A percentile compares a stretch with the other conserved stretches of the same genome.
Evolutionary conservation across 1,140 invertebrate genomes (phyloP).

Genomic region (Mizuhopecten yessoensis): DNA sequence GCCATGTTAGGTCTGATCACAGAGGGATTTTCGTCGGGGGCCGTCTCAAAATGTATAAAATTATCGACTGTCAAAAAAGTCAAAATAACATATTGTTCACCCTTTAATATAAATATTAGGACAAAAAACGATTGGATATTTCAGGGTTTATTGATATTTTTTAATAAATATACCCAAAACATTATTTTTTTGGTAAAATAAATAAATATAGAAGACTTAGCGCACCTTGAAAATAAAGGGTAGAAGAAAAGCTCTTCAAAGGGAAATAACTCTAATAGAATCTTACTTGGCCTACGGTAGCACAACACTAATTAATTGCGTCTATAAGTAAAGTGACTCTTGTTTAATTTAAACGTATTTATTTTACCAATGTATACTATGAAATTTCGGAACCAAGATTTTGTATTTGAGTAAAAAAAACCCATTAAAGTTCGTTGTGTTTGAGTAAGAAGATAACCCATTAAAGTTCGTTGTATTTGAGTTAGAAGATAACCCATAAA

Average conservation of each 20-base stretch:
- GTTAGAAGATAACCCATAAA: no score
- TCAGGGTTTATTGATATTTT: not conserved
- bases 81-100: not conserved
- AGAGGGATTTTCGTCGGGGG: slow-evolving; percentile 43
- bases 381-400: no score
- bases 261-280: not conserved
- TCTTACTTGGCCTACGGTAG: not conserved
- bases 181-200: no score
- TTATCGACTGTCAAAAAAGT: not conserved
- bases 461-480: no score
- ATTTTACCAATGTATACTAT: no score
- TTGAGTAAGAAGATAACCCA: no score
- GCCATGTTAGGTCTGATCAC: slow-evolving; percentile 68
- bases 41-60: slow-evolving; percentile 49
- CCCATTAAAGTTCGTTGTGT: no score
- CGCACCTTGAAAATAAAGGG: not conserved
- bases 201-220: not conserved
- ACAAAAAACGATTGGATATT: not conserved
- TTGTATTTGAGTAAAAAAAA: no score
- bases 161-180: not conserved
- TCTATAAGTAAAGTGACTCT: not conserved
- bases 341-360: no score
- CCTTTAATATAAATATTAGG: not conserved
- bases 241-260: not conserved
- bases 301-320: not conserved